Base-by-base conservation (phyloP, 1,140 invertebrate species). In the Ostrea edulis region DNA sequence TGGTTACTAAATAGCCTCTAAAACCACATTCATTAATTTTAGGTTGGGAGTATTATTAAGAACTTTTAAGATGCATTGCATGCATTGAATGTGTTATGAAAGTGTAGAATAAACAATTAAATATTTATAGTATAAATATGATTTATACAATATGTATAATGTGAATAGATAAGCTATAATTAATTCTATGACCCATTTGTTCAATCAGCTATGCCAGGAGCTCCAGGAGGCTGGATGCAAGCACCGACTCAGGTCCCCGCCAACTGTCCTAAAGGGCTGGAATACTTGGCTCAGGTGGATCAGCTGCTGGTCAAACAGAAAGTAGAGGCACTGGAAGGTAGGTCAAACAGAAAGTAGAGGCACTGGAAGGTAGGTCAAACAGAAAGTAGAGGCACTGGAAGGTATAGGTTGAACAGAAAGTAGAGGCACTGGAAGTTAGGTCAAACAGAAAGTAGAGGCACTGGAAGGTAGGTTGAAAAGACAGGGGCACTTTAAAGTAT, bases 211-310 rank as follows among this genome's bases (percentile, higher is more conserved):
- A 82, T 68, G 2, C 89, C 86, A 85, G 87, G 82, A 7, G 88
- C 62, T 35, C 86, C 86, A 0, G 86, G 87, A 25, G 91, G 91
- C 52, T 92, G 91, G 91, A 71, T 82, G 29, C 87, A 84, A 14
- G 86, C 88, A 3, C 96, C 95, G 96, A 96, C 96, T 94, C 97
- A 96, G 88, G 96, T 96, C 95, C 96, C 96, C 91, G 96, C 96
- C 94, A 97, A 97, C 94, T 98, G 97, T 96, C 98, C 97, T 84
- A 97, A 96, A 93, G 98, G 98, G 90, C 97, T 99, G 96, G 98
- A 98, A 96, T 99, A 98, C 96, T 97, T 99, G 95, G 97, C 97
- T 94, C 96, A 96, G 96, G 97, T 98, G 96, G 98, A 99, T 95
- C 97, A 97, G 91, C 95, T 99, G 71, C 95, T 98, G 86, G 96